Percentiles rank a stretch among this genome's conserved stretches.
These are phyloP conservation scores for Alaudala cheleensis DNA, from an alignment of 2,113 vertebrate species.

Conservation along the genomic window DNA sequence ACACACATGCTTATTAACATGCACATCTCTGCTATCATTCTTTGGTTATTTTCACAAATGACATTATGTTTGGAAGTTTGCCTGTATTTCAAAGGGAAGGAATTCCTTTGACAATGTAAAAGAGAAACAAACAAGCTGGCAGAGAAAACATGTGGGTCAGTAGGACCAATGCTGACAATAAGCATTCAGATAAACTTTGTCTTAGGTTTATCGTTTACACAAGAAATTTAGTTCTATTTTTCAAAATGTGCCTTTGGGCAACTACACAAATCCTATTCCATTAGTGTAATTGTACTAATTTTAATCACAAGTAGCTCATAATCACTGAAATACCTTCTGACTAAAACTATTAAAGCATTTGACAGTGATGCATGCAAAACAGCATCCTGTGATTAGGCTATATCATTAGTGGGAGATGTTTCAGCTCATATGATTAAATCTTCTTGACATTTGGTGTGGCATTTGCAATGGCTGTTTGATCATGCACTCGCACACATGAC, in stretches of 20 bases:
- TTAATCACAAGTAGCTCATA: slow-evolving; percentile 1
- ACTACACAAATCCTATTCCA: not conserved
- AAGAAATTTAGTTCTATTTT: not conserved
- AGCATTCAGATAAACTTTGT: not conserved
- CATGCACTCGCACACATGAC: not conserved
- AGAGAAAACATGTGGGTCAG: not conserved
- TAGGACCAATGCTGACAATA: not conserved
- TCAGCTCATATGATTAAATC: not conserved
- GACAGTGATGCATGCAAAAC: not conserved
- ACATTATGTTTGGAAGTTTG: not conserved
- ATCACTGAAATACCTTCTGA: not conserved
- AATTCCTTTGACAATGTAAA: not conserved
- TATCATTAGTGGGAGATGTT: not conserved
- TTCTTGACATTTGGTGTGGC: not conserved
- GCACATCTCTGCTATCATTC: not conserved
- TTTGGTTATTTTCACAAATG: not conserved
- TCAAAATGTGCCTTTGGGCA: not conserved
- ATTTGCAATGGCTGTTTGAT: not conserved
- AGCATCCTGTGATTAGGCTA: not conserved
- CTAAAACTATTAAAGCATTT: not conserved
- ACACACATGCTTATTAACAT: not conserved
- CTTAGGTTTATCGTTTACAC: not conserved
- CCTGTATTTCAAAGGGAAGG: not conserved
- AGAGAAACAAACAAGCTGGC: not conserved
- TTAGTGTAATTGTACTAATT: not conserved